A percentile compares a stretch with the other conserved stretches of the same genome.
Evolutionary conservation across 2,888 invertebrate species (phyloP).

Genomic region (Campoletis raptor): DNA sequence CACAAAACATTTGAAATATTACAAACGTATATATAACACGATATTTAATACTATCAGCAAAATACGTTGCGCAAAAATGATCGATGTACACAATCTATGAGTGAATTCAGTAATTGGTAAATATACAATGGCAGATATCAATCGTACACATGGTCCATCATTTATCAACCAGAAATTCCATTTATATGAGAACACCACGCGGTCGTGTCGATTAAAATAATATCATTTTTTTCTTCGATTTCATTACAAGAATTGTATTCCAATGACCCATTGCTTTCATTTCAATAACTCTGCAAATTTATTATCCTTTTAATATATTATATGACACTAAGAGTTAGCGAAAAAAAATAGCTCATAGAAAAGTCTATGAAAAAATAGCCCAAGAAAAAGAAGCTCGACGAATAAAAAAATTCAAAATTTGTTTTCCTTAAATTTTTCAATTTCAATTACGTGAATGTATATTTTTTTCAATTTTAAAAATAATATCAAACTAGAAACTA

Average conservation of each 20-base stretch:
- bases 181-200: not conserved
- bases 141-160: constrained; percentile 16
- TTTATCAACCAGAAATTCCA: not conserved
- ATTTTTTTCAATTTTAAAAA: too few relatives aligned
- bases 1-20: not conserved
- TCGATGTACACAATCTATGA: not conserved
- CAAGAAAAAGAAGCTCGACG: too few relatives aligned
- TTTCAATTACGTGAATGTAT: too few relatives aligned
- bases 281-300: not conserved
- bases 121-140: constrained; percentile 14
- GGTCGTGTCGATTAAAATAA: not conserved
- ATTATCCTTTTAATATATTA: not conserved
- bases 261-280: not conserved
- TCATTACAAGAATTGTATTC: not conserved
- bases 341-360: too few relatives aligned
- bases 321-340: not conserved
- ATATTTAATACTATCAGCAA: not conserved
- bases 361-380: too few relatives aligned
- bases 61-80: not conserved
- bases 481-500: too few relatives aligned
- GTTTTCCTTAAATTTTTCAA: too few relatives aligned
- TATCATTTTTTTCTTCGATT: not conserved
- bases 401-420: too few relatives aligned
- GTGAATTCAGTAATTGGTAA: constrained; percentile 1
- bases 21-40: not conserved